Evolutionary conservation across 1,140 invertebrate species (phyloP).

Genomic region (Leptopilina boulardi): DNA sequence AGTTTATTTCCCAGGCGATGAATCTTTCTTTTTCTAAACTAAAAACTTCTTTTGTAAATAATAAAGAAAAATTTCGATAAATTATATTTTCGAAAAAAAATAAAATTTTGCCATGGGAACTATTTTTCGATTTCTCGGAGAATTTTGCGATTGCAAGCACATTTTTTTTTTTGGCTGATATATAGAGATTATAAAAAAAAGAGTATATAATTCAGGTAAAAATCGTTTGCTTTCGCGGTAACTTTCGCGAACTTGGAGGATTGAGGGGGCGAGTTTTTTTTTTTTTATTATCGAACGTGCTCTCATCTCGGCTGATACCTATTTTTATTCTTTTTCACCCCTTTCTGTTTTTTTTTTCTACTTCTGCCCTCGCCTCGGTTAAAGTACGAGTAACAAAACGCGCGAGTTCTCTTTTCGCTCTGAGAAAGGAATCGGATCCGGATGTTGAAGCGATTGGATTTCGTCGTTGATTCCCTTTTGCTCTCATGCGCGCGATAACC

Average conservation of each 20-base stretch:
- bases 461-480: conserved; percentile 37
- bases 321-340: not conserved
- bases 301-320: conserved; percentile 34
- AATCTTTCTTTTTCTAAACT: not conserved
- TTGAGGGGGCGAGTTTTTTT: not conserved
- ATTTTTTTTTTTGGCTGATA: not conserved
- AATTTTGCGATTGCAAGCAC: not conserved
- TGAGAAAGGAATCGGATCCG: conserved; percentile 50
- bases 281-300: conserved; percentile 44
- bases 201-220: not conserved
- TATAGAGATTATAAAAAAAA: not conserved
- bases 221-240: conserved; percentile 12
- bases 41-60: too few relatives aligned
- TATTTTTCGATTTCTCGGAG: not conserved
- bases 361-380: not conserved
- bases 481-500: not conserved
- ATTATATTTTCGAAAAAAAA: too few relatives aligned
- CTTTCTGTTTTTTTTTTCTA: conserved; percentile 25
- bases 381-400: not conserved
- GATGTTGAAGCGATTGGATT: conserved; percentile 48
- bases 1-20: conserved; percentile 23
- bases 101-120: not conserved
- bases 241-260: conserved; percentile 27
- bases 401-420: not conserved
- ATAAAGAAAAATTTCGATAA: not conserved